A percentile compares a stretch with the other conserved stretches of the same genome.
These are phyloP conservation scores for Aldabrachelys gigantea DNA, from an alignment of 2,113 vertebrate species.

Conservation along the genomic window DNA sequence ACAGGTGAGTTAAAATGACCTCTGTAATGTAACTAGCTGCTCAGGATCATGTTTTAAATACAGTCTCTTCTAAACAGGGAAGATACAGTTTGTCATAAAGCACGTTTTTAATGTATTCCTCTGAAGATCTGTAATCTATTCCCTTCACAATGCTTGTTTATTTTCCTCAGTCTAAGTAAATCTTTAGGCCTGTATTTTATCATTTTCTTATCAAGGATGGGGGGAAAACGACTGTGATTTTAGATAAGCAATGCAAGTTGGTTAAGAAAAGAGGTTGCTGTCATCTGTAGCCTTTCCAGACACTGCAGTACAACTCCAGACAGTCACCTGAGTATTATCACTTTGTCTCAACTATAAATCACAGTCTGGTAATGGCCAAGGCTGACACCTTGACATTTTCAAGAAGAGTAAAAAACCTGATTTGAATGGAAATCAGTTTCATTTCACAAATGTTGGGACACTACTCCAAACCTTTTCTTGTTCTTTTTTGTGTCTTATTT, in stretches of 20 bases:
- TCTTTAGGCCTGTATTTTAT: slow-evolving; percentile 64
- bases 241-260: slow-evolving; percentile 56
- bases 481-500: slow-evolving; percentile 43
- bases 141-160: slow-evolving; percentile 40
- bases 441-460: slow-evolving; percentile 73
- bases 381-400: slow-evolving; percentile 82
- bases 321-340: slow-evolving; percentile 87
- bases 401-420: slow-evolving; percentile 81
- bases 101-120: slow-evolving; percentile 60
- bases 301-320: slow-evolving; percentile 83
- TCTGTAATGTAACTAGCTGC: slow-evolving; percentile 57
- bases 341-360: slow-evolving; percentile 82
- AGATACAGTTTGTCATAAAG: slow-evolving; percentile 57
- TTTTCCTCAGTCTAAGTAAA: slow-evolving; percentile 57
- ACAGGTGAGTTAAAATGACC: slow-evolving; percentile 68
- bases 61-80: slow-evolving; percentile 55
- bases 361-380: slow-evolving; percentile 70
- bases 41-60: slow-evolving; percentile 63
- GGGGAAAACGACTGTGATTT: slow-evolving; percentile 24
- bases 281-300: slow-evolving; percentile 83
- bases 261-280: slow-evolving; percentile 67
- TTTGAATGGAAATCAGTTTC: slow-evolving; percentile 84
- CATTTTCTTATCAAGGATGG: slow-evolving; percentile 54
- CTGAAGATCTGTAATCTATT: slow-evolving; percentile 22
- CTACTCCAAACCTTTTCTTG: slow-evolving; percentile 18